Evolutionary conservation across 1,140 invertebrate genomes (phyloP), one percentile per base, ranked within the genome.

Genomic region (Diprion similis): DNA sequence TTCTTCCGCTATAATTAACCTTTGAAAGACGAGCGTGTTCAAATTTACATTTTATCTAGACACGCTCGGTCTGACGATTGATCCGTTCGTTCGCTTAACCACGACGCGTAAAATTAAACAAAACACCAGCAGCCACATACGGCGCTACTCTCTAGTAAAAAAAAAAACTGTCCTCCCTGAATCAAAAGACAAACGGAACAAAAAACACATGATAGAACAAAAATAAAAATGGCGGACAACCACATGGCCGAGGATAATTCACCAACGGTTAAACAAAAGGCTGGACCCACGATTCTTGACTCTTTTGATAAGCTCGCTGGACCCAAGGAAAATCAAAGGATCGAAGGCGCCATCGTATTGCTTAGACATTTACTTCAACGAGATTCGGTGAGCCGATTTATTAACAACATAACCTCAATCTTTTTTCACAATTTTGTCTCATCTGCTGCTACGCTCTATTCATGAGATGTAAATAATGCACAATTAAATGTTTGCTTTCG

Each of bases 221-320:
- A 81, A 47, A 78, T 80, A 77, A 77, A 77, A 72, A 47, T 46
- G 17, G 51, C 78, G 48, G 74, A 19, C 3, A 73, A 45, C 75
- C 78, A 81, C 80, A 76, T 81, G 80, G 78, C 17, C 48, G 71
- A 77, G 15, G 17, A 45, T 68, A 13, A 68, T 73, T 77, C 71
- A 68, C 46, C 18, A 64, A 37, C 71, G 15, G 76, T 80, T 73
- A 75, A 69, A 70, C 73, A 73, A 46, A 83, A 77, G 72, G 82
- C 86, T 77, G 77, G 76, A 47, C 78, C 79, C 18, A 79, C 79
- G 13, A 73, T 89, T 71, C 72, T 90, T 11, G 88, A 90, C 78
- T 83, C 82, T 75, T 90, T 90, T 76, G 78, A 82, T 0, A 85
- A 86, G 76, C 77, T 90, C 68, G 84, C 78, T 45, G 81, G 82